These are phyloP conservation scores for Aphelocoma californica DNA, from an alignment of 2,797 vertebrate genomes.

Conservation along the genomic window DNA sequence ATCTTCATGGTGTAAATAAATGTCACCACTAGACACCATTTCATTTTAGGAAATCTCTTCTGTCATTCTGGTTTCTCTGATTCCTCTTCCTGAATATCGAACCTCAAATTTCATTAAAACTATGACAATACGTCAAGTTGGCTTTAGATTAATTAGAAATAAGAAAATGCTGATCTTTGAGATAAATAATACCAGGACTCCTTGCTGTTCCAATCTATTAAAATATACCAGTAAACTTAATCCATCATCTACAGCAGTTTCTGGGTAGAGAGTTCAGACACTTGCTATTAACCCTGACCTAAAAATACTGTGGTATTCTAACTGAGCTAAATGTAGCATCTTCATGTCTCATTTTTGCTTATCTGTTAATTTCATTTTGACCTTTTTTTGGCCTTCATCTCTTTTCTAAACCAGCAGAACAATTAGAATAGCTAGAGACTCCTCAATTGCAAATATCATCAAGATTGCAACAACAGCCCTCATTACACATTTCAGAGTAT, in stretches of 20 bases:
- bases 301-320: not conserved
- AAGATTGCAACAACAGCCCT: slow-evolving; percentile 1
- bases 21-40: not conserved
- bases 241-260: not conserved
- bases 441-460: not conserved
- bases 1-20: not conserved
- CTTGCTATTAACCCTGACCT: not conserved
- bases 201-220: not conserved
- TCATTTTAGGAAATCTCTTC: not conserved
- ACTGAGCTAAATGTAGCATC: not conserved
- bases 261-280: not conserved
- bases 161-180: not conserved
- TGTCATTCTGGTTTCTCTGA: not conserved
- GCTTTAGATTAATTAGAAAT: not conserved
- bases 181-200: not conserved
- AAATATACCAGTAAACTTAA: not conserved
- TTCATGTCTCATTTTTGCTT: not conserved
- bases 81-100: not conserved
- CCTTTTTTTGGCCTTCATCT: not conserved
- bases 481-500: not conserved
- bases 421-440: not conserved
- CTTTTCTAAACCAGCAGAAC: not conserved
- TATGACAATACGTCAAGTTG: not conserved
- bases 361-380: not conserved
- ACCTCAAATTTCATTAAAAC: not conserved